phyloP scores from a whole-genome alignment of 2,888 invertebrate genomes.

The Euzophera pinguis region DNA sequence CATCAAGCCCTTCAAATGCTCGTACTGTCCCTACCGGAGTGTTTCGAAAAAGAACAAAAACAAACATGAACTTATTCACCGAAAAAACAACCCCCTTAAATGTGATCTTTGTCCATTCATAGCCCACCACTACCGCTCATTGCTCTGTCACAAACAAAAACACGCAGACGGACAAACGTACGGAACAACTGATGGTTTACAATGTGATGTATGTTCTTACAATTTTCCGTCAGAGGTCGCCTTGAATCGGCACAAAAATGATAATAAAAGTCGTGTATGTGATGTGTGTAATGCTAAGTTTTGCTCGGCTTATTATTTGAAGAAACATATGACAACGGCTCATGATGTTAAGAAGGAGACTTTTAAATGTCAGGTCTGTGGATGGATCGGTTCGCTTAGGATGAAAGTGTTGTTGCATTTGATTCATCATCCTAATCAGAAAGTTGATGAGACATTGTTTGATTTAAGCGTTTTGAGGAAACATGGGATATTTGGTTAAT shows the following conservation, averaged over 20 bases:
- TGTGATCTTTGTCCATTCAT: slow-evolving; percentile 48
- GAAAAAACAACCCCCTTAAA: slow-evolving; percentile 49
- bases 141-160: slow-evolving; percentile 34
- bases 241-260: slow-evolving; percentile 15
- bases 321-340: not conserved
- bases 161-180: not conserved
- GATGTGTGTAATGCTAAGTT: not conserved
- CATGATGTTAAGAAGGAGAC: not conserved
- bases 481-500: slow-evolving; percentile 25
- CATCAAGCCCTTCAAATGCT: slow-evolving; percentile 62
- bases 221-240: slow-evolving; percentile 8
- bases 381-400: slow-evolving; percentile 40
- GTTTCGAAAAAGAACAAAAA: slow-evolving; percentile 63
- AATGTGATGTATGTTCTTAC: not conserved
- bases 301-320: not conserved
- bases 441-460: slow-evolving; percentile 34
- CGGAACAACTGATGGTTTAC: not conserved
- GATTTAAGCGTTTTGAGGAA: slow-evolving; percentile 38
- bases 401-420: slow-evolving; percentile 52
- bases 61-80: slow-evolving; percentile 55
- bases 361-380: slow-evolving; percentile 45
- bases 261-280: slow-evolving; percentile 20
- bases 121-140: slow-evolving; percentile 35
- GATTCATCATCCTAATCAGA: slow-evolving; percentile 61
- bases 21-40: slow-evolving; percentile 49